Conservation (phyloP, 23 tunicate species). For the Ascidia mentula region DNA sequence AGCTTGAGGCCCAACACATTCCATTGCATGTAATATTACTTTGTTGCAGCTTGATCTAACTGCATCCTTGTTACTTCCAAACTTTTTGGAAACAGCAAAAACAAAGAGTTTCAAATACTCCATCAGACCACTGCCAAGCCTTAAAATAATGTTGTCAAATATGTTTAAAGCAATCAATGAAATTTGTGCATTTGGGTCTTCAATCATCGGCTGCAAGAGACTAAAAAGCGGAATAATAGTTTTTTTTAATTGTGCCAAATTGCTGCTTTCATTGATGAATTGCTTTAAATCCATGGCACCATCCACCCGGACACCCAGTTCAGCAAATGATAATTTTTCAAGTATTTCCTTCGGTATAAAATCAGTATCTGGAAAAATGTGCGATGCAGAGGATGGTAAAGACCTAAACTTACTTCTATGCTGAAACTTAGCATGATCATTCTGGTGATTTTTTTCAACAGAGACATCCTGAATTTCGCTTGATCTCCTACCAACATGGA, state of each 20-base stretch:
- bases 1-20: slow-evolving; percentile 27
- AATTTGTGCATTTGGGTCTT: slow-evolving; percentile 63
- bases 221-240: slow-evolving; percentile 58
- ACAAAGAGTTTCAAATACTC: slow-evolving; percentile 35
- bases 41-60: slow-evolving; percentile 56
- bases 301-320: slow-evolving; percentile 32
- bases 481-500: neutral
- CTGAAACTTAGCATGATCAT: neutral
- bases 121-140: slow-evolving; percentile 40
- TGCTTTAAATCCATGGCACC: slow-evolving; percentile 53
- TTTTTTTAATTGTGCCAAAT: slow-evolving; percentile 23
- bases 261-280: neutral
- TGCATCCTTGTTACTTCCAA: slow-evolving; percentile 59
- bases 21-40: slow-evolving; percentile 49
- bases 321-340: slow-evolving; percentile 36
- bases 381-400: neutral
- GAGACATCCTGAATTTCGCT: neutral
- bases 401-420: neutral
- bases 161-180: slow-evolving; percentile 49
- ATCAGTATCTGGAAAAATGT: slow-evolving; percentile 35
- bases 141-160: slow-evolving; percentile 24
- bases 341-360: slow-evolving; percentile 52
- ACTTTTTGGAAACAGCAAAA: slow-evolving; percentile 27
- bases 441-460: neutral
- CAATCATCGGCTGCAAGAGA: slow-evolving; percentile 54